Percentiles rank a stretch among this genome's conserved stretches.
phyloP scores from a whole-genome alignment of 2,113 vertebrate species.

The Zingel zingel region DNA sequence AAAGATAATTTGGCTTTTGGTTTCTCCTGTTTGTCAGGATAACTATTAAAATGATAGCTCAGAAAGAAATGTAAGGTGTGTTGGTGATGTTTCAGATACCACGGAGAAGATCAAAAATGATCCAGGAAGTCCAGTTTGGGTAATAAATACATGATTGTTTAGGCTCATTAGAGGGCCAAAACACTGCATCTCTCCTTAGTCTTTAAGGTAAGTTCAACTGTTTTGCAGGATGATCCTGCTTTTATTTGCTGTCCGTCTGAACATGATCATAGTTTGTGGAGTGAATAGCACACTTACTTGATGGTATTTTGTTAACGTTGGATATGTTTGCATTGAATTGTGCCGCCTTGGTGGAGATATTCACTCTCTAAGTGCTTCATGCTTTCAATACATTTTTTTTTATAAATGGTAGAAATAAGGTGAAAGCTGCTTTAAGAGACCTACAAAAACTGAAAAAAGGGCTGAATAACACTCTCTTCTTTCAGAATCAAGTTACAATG shows the following conservation, averaged over 20 bases:
- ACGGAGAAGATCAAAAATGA: background rate
- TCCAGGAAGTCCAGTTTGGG: background rate
- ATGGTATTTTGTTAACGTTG: background rate
- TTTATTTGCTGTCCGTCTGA: background rate
- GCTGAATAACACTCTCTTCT: background rate
- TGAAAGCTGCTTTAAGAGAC: constrained; percentile 1
- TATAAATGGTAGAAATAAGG: background rate
- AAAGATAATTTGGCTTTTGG: background rate
- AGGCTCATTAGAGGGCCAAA: background rate
- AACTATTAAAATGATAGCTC: background rate
- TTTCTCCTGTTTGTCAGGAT: background rate
- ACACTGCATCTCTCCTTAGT: background rate
- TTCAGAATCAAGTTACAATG: constrained; percentile 29
- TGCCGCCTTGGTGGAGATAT: background rate
- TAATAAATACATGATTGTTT: background rate
- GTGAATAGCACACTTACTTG: too few species aligned
- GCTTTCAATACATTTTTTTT: background rate
- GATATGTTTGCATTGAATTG: background rate
- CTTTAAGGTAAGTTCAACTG: background rate
- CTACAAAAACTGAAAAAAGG: background rate
- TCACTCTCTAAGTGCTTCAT: background rate
- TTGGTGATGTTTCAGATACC: background rate
- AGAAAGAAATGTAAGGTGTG: background rate
- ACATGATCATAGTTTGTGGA: too few species aligned
- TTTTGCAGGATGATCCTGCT: background rate